Base-by-base conservation (phyloP, 2,888 invertebrate species). In the Mesochorus sp. region DNA sequence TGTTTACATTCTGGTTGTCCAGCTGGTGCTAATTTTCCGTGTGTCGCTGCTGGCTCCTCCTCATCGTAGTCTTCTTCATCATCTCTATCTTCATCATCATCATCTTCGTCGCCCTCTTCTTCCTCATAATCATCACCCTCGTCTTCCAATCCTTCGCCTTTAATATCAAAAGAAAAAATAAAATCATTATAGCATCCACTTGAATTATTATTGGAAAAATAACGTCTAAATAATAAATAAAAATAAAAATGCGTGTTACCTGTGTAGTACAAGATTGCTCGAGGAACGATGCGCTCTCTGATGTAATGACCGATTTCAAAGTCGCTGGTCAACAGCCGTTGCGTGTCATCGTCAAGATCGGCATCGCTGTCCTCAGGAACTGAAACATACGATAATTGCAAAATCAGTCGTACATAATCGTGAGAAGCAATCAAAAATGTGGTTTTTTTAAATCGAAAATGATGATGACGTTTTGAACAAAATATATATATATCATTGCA, bases 301-400 rank as follows among this genome's bases (percentile, higher is more conserved):
- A 99, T 95, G 92, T 98, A 98, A 92, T 99, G 99, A 1, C 99
- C 99, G 91, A 99, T 97, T 93, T 99, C 99, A 92, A 98, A 99
- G 92, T 99, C 99, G 67, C 96, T 96, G 6, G 97, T 97, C 82
- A 99, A 92, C 83, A 98, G 92, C 84, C 95, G 94, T 91, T 95
- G 97, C 44, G 96, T 94, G 82, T 98, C 98, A 68, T 98, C 97
- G 89, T 98, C 98, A 80, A 97, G 92, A 80, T 97, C 97, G 44
- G 94, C 94, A 86, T 96, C 95, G 92, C 94, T 93, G 91, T 96
- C 97, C 79, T 97, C 97, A 39, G 97, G 96, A 91, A 97, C 95
- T 93, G 91, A 59, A 59, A 59, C 47, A 14, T 4, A 42, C n/a
- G n/a, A 61, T 26, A 61, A 39, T 61, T 42, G 14, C 12, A 28